Base-by-base conservation (phyloP, 2,113 vertebrate genomes). In the Canis aureus region DNA sequence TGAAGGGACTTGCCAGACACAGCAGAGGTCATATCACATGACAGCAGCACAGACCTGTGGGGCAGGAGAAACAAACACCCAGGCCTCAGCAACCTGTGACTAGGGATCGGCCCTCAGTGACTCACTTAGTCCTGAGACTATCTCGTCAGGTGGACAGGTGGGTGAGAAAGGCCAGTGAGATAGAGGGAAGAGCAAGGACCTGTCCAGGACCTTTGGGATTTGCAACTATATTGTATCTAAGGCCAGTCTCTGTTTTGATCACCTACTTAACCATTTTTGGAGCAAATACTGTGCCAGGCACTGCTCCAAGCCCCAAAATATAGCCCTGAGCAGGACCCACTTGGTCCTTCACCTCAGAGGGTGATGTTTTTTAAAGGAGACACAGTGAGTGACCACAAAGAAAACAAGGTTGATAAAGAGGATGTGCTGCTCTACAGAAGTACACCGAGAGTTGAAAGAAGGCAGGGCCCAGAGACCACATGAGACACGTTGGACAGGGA, bases 381-480 rank as follows among this genome's bases (percentile, higher is more conserved):
- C 38, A 15, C 38, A 2, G 2, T 15, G 73, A 74, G 15, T 8
- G 12, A 25, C 13, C 20, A 74, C 38, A 8, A 6, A 8, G 49
- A 15, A 49, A 74, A 27, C 1, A 23, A 22, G 2, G 11, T 25
- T 74, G 71, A 43, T 43, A 74, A 74, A 74, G 71, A 43, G 32
- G 84, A 57, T 29, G 29, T 43, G 11, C 23, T 22, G 9, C 25
- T 69, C 10, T 12, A 10, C 6, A 22, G 76, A 9, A 79, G 15
- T 57, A 38, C 51, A 20, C 22, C 1, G 8, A 32, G 57, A 15
- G 20, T 0, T 27, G 43, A n/a, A 62, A 74, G 53, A 43, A n/a
- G 11, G 35, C 57, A 62, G 78, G n/a, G 57, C 8, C 11, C 0
- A 4, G 38, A 13, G 29, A 19, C 55, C 27, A 2, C 4, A 0